phyloP scores from a whole-genome alignment of 2,113 vertebrate species.

The Cyprinus carpio region DNA sequence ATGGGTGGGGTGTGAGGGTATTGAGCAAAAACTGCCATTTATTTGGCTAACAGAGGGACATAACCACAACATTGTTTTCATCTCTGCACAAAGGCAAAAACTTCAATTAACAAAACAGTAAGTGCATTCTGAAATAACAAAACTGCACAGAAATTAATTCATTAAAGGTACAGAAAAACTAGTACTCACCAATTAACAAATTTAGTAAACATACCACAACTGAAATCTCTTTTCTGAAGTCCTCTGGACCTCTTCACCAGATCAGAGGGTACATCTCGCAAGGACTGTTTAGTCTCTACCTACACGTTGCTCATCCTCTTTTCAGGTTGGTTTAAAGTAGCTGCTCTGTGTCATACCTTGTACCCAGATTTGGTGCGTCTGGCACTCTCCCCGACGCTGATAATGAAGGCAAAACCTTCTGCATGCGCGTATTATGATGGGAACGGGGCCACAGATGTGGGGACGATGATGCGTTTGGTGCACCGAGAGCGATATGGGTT shows the following conservation, averaged over 20 bases:
- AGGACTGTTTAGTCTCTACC: not conserved
- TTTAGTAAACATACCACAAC: not conserved
- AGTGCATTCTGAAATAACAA: not conserved
- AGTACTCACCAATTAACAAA: not conserved
- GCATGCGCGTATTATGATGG: slow-evolving; percentile 85
- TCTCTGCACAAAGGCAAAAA: slow-evolving; percentile 3
- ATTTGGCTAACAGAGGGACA: slow-evolving; percentile 8
- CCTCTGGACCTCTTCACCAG: too few species aligned
- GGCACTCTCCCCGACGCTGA: slow-evolving; percentile 85
- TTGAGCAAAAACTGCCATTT: not conserved
- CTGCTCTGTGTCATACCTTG: slow-evolving; percentile 82
- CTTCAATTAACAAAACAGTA: not conserved
- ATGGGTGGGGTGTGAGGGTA: too few species aligned
- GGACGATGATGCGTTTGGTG: slow-evolving; percentile 86
- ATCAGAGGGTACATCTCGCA: not conserved
- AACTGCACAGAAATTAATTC: not conserved
- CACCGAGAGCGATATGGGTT: slow-evolving; percentile 85
- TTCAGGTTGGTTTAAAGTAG: not conserved
- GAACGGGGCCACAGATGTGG: slow-evolving; percentile 84
- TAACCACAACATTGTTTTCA: not conserved
- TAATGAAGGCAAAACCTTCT: slow-evolving; percentile 90
- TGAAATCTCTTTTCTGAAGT: not conserved
- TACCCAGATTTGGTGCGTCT: slow-evolving; percentile 84
- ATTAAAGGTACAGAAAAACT: not conserved
- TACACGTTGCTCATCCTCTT: not conserved